These are phyloP conservation scores for Rhabditoides inermis DNA, from an alignment of 2,888 invertebrate species.

Conservation along the genomic window DNA sequence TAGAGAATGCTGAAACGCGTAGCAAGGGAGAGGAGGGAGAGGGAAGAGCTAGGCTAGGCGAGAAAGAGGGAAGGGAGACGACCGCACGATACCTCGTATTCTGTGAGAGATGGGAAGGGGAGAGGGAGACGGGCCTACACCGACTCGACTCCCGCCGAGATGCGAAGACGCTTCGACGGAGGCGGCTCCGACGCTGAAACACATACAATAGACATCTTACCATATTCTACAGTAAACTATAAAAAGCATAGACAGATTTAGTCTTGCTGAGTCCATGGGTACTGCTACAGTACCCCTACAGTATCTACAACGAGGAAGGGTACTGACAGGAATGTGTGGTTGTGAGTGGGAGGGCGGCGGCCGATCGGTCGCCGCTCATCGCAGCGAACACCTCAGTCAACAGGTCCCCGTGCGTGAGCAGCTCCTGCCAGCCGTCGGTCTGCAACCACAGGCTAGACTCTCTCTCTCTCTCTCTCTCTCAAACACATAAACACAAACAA, in stretches of 20 bases:
- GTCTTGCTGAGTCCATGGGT: no score
- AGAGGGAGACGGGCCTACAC: conserved; percentile 8
- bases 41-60: conserved; percentile 9
- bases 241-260: background rate
- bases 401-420: conserved; percentile 33
- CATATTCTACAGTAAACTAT: conserved; percentile 1
- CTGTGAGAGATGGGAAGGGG: conserved; percentile 7
- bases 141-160: no score
- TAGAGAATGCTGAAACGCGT: no score
- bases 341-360: no score
- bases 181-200: conserved; percentile 12
- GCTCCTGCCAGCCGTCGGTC: conserved; percentile 42
- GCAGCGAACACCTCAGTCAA: conserved; percentile 41
- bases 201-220: conserved; percentile 6
- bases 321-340: no score
- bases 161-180: background rate
- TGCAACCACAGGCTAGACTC: conserved; percentile 13
- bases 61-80: conserved; percentile 4
- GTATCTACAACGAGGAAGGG: no score
- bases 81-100: conserved; percentile 6
- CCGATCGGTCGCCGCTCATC: conserved; percentile 5
- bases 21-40: background rate
- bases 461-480: background rate
- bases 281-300: no score
- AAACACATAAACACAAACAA: background rate